Conservation (phyloP, 2,113 vertebrate genomes). For the Syrmaticus mikado region DNA sequence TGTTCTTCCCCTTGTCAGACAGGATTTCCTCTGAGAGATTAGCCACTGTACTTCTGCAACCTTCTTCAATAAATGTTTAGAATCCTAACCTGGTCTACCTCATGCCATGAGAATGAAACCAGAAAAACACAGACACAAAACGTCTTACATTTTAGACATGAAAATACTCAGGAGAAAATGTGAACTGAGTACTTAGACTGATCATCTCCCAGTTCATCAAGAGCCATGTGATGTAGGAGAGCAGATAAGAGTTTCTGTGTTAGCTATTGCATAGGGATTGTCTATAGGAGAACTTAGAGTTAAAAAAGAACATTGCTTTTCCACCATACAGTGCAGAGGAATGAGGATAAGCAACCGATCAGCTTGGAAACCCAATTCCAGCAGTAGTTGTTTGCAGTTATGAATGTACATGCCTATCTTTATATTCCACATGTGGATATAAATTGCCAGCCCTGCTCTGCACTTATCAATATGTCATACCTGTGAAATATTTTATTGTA, state of each 20-base stretch:
- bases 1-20: neutral
- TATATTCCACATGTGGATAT: constrained; percentile 56
- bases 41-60: neutral
- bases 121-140: neutral
- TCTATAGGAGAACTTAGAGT: neutral
- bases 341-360: constrained; percentile 33
- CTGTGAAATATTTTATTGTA: constrained; percentile 69
- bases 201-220: neutral
- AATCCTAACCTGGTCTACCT: neutral
- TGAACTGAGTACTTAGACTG: neutral
- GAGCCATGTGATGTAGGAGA: neutral
- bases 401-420: constrained; percentile 54
- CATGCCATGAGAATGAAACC: neutral
- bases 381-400: constrained; percentile 8
- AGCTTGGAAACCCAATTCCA: constrained; percentile 22
- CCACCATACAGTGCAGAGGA: neutral
- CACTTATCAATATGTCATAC: constrained; percentile 42
- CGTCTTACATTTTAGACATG: neutral
- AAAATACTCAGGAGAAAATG: neutral
- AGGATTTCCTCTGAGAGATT: neutral
- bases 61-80: neutral
- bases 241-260: neutral
- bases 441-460: constrained; percentile 55
- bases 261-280: neutral
- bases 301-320: neutral